Base-by-base conservation (phyloP, 2,797 vertebrate species). In the Antennarius maculatus region DNA sequence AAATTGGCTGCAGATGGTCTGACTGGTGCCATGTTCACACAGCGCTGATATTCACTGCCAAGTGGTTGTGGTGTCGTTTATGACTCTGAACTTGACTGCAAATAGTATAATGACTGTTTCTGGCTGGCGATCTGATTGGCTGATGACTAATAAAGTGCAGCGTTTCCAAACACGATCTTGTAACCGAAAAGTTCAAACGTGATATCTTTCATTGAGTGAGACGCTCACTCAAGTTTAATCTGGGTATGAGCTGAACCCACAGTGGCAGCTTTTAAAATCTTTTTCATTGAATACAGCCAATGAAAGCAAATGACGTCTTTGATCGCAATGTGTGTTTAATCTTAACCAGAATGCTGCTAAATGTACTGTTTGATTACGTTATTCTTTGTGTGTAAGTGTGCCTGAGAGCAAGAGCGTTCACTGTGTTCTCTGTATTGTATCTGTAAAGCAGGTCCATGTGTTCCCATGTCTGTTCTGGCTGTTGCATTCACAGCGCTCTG, bases 1-100 rank as follows among this genome's bases (percentile, higher is more conserved):
- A 66, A 84, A 86, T 77, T 84, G 76, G 60, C 71, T 59, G 66
- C 85, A 86, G 85, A 84, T 87, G 86, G 75, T 58, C 23, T 23
- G 61, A 69, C 58, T 50, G 59, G 75, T 67, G 78, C 70, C 58
- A 7, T 29, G 34, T 66, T 77, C 63, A 54, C 63, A 74, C 60
- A 70, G 70, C 67, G 41, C 49, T 14, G 47, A 42, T 59, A 48
- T 63, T 77, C 62, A 46, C 52, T 69, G 71, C 68, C 74, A 72
- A 54, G 50, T 34, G 45, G 45, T 54, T 80, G 69, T 3, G 61
- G 59, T 55, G 50, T 68, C 10, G 17, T 67, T 73, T 54, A 56
- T 61, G 69, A 71, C 55, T 71, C 66, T 61, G 66, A 69, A 62
- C 27, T 59, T 10, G 10, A 55, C 67, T 48, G 14, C 47, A 34